A percentile compares a stretch with the other conserved stretches of the same genome.
phyloP scores from a whole-genome alignment of 2,797 vertebrate genomes.

The Malacoraja senta region DNA sequence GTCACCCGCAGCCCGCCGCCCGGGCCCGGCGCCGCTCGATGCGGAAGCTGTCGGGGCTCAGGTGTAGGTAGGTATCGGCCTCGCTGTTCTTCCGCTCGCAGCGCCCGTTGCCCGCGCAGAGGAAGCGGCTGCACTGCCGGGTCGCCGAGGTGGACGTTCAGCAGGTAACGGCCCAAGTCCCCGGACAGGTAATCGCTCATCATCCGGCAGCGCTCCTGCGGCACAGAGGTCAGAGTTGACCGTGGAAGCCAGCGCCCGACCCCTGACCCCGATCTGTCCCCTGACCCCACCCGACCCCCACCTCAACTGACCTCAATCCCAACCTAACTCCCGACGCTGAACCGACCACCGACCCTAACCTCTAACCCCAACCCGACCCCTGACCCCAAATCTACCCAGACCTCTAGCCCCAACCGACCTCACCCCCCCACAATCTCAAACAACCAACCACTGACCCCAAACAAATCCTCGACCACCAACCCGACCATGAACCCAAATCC shows the following conservation, averaged over 20 bases:
- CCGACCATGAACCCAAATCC: too few relatives aligned
- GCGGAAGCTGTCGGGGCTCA: conserved; percentile 40
- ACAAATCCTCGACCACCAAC: too few relatives aligned
- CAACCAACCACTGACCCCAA: background rate
- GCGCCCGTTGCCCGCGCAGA: conserved; percentile 66
- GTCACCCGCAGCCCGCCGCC: background rate
- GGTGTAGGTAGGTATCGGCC: conserved; percentile 50
- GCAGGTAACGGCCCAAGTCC: conserved; percentile 66
- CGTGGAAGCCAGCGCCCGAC: too few relatives aligned
- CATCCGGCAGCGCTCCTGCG: conserved; percentile 56
- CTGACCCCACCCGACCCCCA: too few relatives aligned
- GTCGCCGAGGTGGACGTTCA: conserved; percentile 57
- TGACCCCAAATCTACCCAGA: background rate
- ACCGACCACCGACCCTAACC: background rate
- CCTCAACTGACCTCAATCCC: background rate
- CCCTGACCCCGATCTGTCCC: too few relatives aligned
- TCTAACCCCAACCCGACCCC: background rate
- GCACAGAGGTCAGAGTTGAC: too few relatives aligned
- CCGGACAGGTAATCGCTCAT: conserved; percentile 64
- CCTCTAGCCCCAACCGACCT: too few relatives aligned
- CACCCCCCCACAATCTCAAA: too few relatives aligned
- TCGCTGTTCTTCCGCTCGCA: conserved; percentile 56
- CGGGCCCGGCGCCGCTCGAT: background rate
- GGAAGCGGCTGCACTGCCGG: conserved; percentile 57
- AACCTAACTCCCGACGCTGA: too few relatives aligned